Evolutionary conservation across 2,113 vertebrate species (phyloP).

Genomic region (Thamnophis sirtalis): DNA sequence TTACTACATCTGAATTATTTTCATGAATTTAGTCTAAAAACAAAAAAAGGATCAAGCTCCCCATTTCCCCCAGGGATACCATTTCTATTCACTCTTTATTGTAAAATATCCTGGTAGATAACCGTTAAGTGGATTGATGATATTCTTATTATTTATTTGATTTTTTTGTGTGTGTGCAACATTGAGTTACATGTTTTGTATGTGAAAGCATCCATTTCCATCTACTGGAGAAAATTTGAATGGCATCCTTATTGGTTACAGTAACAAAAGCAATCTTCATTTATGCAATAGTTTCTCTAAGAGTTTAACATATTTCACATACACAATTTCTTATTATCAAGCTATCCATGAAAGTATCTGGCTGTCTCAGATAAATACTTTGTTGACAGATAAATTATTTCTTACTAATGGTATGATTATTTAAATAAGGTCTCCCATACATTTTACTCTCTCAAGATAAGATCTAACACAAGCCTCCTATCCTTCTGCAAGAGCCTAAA

Average conservation of each 20-base stretch:
- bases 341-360: background rate
- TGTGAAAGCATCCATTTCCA: constrained; percentile 57
- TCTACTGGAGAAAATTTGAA: constrained; percentile 62
- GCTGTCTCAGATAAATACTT: background rate
- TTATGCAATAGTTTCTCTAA: background rate
- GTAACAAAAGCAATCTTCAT: background rate
- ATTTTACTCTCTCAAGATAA: background rate
- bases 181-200: background rate
- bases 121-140: background rate
- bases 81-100: background rate
- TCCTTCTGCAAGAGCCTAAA: background rate
- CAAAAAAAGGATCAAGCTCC: background rate
- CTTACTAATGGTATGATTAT: background rate
- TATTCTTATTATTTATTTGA: background rate
- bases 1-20: background rate
- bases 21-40: background rate
- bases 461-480: background rate
- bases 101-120: background rate
- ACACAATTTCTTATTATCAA: background rate
- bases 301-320: background rate
- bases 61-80: background rate
- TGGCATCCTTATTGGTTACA: constrained; percentile 13
- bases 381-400: background rate
- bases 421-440: background rate
- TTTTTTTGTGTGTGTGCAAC: background rate